These are phyloP conservation scores for Pachymerium ferrugineum DNA, from an alignment of 2,888 invertebrate species.

Conservation along the genomic window DNA sequence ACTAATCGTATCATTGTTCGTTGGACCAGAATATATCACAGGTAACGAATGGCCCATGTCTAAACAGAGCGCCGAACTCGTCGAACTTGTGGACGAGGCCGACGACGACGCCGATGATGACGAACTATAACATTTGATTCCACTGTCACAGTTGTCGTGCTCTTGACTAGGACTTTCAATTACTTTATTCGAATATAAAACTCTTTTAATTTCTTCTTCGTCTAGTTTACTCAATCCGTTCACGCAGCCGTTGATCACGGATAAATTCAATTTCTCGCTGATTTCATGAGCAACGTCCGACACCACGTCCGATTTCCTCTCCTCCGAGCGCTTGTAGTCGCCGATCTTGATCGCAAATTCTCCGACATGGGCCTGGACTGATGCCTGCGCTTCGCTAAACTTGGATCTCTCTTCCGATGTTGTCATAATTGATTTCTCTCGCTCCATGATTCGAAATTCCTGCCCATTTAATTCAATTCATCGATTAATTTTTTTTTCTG, in stretches of 20 bases:
- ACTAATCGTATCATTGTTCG: constrained; percentile 39
- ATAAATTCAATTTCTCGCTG: background rate
- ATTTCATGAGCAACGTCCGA: constrained; percentile 27
- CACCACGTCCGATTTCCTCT: constrained; percentile 7
- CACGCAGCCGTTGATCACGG: constrained; percentile 10
- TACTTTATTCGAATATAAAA: background rate
- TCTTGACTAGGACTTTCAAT: constrained; percentile 6
- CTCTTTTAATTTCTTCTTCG: no score
- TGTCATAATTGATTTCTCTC: background rate
- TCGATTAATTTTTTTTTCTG: no score
- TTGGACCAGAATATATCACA: constrained; percentile 20
- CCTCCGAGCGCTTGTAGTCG: background rate
- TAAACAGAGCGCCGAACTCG: background rate
- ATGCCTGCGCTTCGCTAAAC: background rate
- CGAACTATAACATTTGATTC: background rate
- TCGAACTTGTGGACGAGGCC: background rate
- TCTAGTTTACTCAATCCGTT: constrained; percentile 23
- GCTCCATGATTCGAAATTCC: background rate
- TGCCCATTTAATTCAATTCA: background rate
- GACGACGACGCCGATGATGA: no score
- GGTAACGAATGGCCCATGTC: constrained; percentile 5
- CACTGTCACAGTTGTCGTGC: constrained; percentile 16
- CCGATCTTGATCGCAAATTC: background rate
- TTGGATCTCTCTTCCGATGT: background rate
- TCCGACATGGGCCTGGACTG: background rate